phyloP scores from a whole-genome alignment of 2,797 vertebrate species.

The Cetoscarus ocellatus region DNA sequence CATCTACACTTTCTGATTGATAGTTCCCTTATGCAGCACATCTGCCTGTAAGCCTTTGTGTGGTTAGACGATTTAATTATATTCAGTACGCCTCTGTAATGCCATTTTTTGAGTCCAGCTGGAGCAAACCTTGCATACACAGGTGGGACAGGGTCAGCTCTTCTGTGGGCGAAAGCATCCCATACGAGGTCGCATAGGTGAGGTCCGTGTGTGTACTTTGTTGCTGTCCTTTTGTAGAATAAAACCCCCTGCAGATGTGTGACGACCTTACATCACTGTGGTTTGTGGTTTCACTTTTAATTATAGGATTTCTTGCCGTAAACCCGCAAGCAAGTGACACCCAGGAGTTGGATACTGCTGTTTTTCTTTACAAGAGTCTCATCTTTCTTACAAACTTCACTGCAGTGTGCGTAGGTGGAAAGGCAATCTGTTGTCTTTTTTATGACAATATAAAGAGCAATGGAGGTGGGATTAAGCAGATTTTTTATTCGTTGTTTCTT shows the following conservation, averaged over 20 bases:
- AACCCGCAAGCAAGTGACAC: background rate
- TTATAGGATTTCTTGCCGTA: slow-evolving; percentile 16
- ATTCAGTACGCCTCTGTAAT: slow-evolving; percentile 35
- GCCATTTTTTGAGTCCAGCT: slow-evolving; percentile 27
- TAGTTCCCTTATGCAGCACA: background rate
- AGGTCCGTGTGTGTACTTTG: slow-evolving; percentile 12
- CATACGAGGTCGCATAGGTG: slow-evolving; percentile 19
- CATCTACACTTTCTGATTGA: background rate
- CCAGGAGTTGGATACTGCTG: background rate
- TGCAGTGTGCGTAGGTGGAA: slow-evolving; percentile 17
- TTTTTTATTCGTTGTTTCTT: slow-evolving; percentile 19
- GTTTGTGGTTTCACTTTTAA: slow-evolving; percentile 24
- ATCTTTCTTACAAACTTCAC: slow-evolving; percentile 16
- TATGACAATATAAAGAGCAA: slow-evolving; percentile 5
- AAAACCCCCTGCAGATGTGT: slow-evolving; percentile 45
- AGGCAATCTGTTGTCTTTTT: background rate
- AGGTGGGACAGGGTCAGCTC: slow-evolving; percentile 27
- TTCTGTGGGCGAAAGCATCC: slow-evolving; percentile 22
- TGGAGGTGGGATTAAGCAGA: background rate
- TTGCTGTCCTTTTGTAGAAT: slow-evolving; percentile 22
- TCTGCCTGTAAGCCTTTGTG: slow-evolving; percentile 19
- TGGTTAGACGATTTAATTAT: slow-evolving; percentile 26
- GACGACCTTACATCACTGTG: slow-evolving; percentile 16
- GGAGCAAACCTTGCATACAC: slow-evolving; percentile 18
- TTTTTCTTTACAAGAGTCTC: slow-evolving; percentile 7